A percentile compares a stretch with the other conserved stretches of the same genome.
These are phyloP conservation scores for Samia ricini DNA, from an alignment of 1,140 invertebrate species.

Conservation along the genomic window DNA sequence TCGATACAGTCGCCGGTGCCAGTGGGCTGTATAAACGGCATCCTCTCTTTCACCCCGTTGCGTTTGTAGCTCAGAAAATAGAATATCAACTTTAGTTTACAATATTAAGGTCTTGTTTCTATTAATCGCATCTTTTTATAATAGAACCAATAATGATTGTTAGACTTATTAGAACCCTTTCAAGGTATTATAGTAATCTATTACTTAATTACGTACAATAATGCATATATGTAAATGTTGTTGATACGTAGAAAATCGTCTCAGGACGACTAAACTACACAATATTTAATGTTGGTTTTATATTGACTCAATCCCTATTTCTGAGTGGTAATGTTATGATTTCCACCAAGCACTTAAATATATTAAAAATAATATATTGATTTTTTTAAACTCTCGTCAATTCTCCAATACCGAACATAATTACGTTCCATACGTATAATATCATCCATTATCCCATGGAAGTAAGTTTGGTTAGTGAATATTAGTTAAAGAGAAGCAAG, in stretches of 20 bases:
- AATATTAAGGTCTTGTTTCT: constrained; percentile 5
- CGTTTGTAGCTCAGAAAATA: neutral
- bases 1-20: constrained; percentile 44
- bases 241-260: neutral
- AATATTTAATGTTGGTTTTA: neutral
- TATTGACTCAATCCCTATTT: neutral
- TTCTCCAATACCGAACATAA: too few species aligned
- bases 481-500: neutral
- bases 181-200: constrained; percentile 2
- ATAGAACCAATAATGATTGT: neutral
- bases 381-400: too few species aligned
- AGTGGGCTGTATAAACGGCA: constrained; percentile 41
- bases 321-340: too few species aligned
- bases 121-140: neutral
- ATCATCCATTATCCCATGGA: too few species aligned
- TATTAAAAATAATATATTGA: too few species aligned
- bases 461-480: neutral
- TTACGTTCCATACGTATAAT: too few species aligned
- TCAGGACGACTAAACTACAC: neutral
- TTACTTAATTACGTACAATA: neutral
- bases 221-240: neutral
- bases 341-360: too few species aligned
- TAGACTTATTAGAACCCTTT: neutral
- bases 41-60: constrained; percentile 30
- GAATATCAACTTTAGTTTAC: constrained; percentile 17